phyloP scores from a whole-genome alignment of 2,888 invertebrate species.

The Cynaeus angustus region DNA sequence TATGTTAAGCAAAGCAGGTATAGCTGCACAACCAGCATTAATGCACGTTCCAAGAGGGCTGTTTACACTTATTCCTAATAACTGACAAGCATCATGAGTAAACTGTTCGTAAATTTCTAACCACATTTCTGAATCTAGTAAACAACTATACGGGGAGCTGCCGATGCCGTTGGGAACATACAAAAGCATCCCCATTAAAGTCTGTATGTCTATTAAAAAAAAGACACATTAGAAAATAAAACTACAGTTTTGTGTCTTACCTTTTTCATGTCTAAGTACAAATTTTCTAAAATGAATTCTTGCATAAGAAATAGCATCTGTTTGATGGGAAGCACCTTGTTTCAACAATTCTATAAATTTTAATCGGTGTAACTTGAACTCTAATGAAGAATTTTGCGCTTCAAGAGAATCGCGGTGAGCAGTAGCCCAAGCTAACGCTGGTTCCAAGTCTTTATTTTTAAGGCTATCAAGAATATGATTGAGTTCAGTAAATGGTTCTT shows the following conservation, averaged over 20 bases:
- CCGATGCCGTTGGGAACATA: constrained; percentile 86
- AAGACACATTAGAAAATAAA: not conserved
- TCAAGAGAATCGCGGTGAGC: constrained; percentile 83
- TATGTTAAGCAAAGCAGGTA: constrained; percentile 96
- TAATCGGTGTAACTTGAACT: constrained; percentile 88
- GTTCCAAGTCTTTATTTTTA: constrained; percentile 85
- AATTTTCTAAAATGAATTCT: constrained; percentile 88
- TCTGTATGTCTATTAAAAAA: constrained; percentile 81
- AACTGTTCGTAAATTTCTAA: constrained; percentile 92
- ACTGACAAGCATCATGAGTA: constrained; percentile 91
- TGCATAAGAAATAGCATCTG: constrained; percentile 91
- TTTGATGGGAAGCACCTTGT: constrained; percentile 80
- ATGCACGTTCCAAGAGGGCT: constrained; percentile 94
- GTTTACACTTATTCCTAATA: constrained; percentile 91
- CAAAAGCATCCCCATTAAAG: constrained; percentile 89
- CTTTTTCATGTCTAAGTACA: constrained; percentile 84
- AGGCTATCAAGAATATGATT: constrained; percentile 93
- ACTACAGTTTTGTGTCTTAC: constrained; percentile 66
- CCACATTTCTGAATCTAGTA: constrained; percentile 86
- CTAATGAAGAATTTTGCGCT: constrained; percentile 80
- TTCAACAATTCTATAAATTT: constrained; percentile 84
- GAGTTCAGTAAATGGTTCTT: constrained; percentile 87
- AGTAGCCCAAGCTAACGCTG: constrained; percentile 91
- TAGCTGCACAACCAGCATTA: constrained; percentile 92
- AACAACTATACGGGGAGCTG: constrained; percentile 85